Evolutionary conservation across 2,797 vertebrate genomes (phyloP).

Genomic region (Dipus sagitta): DNA sequence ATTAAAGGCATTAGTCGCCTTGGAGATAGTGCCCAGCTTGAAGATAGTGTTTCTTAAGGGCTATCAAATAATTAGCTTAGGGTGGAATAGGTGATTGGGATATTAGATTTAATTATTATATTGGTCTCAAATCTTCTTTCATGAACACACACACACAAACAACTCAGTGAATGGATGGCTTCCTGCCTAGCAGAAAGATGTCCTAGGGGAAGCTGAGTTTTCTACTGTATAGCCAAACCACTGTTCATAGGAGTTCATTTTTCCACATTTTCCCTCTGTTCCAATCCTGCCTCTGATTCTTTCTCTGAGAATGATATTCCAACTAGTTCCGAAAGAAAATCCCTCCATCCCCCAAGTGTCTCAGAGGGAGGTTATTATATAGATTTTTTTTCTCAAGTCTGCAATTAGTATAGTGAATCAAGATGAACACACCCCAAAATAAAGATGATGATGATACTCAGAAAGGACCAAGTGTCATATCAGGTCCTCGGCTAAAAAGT

Average conservation of each 20-base stretch:
- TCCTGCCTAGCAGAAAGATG: background rate
- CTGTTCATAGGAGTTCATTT: background rate
- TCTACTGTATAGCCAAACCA: background rate
- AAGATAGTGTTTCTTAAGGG: background rate
- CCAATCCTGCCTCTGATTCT: background rate
- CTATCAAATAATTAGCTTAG: background rate
- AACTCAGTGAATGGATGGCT: background rate
- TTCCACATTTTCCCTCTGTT: background rate
- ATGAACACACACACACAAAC: background rate
- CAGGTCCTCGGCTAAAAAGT: background rate
- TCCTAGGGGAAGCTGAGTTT: background rate
- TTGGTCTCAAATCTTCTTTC: background rate
- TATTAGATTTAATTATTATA: background rate
- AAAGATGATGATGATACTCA: background rate
- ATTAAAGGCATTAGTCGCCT: too few species aligned
- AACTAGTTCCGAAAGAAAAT: constrained; percentile 1
- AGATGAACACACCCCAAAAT: background rate
- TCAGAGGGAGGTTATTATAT: constrained; percentile 9
- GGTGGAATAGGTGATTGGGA: background rate
- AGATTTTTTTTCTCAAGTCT: constrained; percentile 48
- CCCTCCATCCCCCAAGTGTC: constrained; percentile 24
- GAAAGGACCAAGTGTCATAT: background rate
- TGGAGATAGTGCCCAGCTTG: too few species aligned
- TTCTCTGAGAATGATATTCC: constrained; percentile 51
- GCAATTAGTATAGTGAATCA: constrained; percentile 38